Conservation (phyloP, 2,888 invertebrate species). For the Anagyrus pseudococci region DNA sequence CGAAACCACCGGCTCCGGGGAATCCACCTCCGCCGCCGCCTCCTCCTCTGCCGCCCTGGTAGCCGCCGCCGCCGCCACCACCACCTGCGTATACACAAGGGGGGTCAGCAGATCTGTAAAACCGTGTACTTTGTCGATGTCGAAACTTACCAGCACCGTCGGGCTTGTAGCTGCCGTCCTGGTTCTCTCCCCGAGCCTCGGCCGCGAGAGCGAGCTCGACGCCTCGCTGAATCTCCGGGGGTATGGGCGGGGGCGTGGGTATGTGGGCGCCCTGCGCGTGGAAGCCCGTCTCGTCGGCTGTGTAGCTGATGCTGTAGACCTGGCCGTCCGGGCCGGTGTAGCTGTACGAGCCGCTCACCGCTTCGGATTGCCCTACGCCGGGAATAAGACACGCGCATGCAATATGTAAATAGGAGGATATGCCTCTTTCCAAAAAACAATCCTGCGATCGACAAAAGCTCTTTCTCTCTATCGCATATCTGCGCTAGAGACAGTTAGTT, state of each 20-base stretch:
- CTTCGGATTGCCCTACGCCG: constrained; percentile 51
- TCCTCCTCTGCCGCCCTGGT: constrained; percentile 29
- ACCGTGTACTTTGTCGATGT: too few species aligned
- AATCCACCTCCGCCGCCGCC: constrained; percentile 35
- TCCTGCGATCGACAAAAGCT: too few species aligned
- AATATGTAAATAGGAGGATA: too few species aligned
- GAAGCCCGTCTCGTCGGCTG: constrained; percentile 55
- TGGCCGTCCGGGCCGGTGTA: constrained; percentile 55
- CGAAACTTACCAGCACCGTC: constrained; percentile 42
- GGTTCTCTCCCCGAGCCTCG: constrained; percentile 56
- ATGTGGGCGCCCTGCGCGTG: constrained; percentile 54
- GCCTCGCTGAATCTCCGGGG: constrained; percentile 55
- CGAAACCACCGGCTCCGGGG: constrained; percentile 34
- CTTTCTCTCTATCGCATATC: too few species aligned
- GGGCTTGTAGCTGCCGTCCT: constrained; percentile 48
- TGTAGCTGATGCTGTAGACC: constrained; percentile 52
- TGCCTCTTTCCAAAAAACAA: too few species aligned
- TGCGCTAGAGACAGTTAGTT: too few species aligned
- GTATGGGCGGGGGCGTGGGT: constrained; percentile 56
- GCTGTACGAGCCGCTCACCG: constrained; percentile 55
- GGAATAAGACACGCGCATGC: too few species aligned
- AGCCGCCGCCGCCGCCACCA: constrained; percentile 17
- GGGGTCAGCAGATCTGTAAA: too few species aligned
- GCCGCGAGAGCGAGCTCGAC: constrained; percentile 54
- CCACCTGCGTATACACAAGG: too few species aligned